Conservation (phyloP, 2,888 invertebrate species). For the Cheilosia variabilis region DNA sequence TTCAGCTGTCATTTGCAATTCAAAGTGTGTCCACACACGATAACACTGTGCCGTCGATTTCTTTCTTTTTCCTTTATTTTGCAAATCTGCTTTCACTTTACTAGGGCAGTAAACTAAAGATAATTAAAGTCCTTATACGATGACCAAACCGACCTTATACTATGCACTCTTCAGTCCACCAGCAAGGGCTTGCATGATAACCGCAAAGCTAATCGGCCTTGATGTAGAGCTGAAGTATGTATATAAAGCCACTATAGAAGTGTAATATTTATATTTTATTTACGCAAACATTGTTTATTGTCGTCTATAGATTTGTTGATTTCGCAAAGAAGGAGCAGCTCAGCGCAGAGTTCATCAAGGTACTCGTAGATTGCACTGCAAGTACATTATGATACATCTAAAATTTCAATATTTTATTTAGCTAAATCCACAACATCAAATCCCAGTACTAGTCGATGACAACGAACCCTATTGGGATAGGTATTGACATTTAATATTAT, state of each 20-base stretch:
- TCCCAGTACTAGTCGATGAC: conserved; percentile 85
- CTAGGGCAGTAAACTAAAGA: not conserved
- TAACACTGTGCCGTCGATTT: not conserved
- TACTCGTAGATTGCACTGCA: conserved; percentile 53
- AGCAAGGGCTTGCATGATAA: conserved; percentile 84
- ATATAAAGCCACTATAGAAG: not conserved
- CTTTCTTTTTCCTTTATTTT: not conserved
- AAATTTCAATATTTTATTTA: conserved; percentile 77
- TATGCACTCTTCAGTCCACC: conserved; percentile 84
- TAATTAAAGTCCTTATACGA: conserved; percentile 24
- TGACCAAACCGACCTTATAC: conserved; percentile 82
- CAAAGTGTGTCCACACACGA: not conserved
- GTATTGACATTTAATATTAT: conserved; percentile 76
- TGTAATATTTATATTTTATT: not conserved
- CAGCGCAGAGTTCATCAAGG: conserved; percentile 83
- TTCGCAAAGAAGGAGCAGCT: conserved; percentile 82
- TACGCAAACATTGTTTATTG: conserved; percentile 41
- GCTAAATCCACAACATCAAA: conserved; percentile 86
- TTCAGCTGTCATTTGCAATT: conserved; percentile 26
- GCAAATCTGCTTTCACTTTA: not conserved
- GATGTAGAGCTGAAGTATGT: conserved; percentile 82
- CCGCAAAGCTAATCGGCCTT: conserved; percentile 83
- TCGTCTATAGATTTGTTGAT: conserved; percentile 82
- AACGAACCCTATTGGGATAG: conserved; percentile 85
- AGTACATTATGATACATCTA: not conserved